Evolutionary conservation across 2,888 invertebrate species (phyloP), one percentile per base, ranked within the genome.

Genomic region (Syrista parreyssii): DNA sequence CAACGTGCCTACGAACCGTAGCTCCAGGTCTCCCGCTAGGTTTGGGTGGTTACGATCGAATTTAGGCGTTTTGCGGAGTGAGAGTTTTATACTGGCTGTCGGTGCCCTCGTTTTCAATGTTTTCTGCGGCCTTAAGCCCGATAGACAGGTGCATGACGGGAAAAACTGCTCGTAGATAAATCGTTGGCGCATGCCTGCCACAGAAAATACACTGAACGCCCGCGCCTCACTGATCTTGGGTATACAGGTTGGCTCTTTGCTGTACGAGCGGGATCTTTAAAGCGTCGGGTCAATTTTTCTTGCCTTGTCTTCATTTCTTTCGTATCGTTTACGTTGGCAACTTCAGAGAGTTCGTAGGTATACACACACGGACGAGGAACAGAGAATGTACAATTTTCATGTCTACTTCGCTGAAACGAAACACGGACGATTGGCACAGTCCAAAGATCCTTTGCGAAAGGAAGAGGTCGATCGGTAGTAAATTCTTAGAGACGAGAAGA

Each of bases 61-160:
- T 71, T 32, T 12, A 9, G 6, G 2, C 71, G 33, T 31, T 15
- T 71, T 33, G 71, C 31, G 3, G 40, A 71, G 74, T 75, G 77
- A 77, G 77, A 77, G 75, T 75, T 72, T 68, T 23, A 23, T 9
- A 11, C n/a, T 4, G n/a, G 12, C 23, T 23, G 34, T 33, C 30
- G 34, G 36, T 77, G 77, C 77, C 75, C 75, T 77, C 75, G 74
- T 77, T 75, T 75, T 77, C 74, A 68, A 55, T 75, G 30, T 75
- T 77, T n/a, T 71, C 77, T 32, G 30, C 55, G 77, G 74, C 77
- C 77, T 77, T 73, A 76, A 71, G 76, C 68, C 32, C 31, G 33
- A 72, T 55, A 34, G 40, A 68, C 73, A 76, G 35, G 72, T 23
- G 71, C 23, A 3, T 11, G 1, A 71, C 12, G 71, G 71, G 11